A percentile compares a stretch with the other conserved stretches of the same genome.
Evolutionary conservation across 1,140 invertebrate genomes (phyloP).

Genomic region (Sinella curviseta): DNA sequence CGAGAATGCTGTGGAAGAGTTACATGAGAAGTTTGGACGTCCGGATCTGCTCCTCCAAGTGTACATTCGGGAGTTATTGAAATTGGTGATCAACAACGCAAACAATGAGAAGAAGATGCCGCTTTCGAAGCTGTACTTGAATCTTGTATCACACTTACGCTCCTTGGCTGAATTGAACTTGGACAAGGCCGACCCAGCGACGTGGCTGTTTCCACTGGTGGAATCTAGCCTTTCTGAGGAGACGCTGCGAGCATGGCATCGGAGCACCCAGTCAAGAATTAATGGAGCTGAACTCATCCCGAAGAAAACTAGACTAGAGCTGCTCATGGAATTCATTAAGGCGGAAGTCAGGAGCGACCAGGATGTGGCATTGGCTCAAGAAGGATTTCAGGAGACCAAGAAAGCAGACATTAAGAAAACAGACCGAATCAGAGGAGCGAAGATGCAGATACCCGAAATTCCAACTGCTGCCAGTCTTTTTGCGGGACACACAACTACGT

Average conservation of each 20-base stretch:
- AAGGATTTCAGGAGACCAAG: background rate
- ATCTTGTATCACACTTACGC: conserved; percentile 47
- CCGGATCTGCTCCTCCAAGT: background rate
- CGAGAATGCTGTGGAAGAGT: background rate
- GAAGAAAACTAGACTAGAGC: background rate
- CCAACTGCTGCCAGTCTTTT: background rate
- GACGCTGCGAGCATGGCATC: background rate
- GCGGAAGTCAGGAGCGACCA: background rate
- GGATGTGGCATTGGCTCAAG: background rate
- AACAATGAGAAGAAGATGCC: background rate
- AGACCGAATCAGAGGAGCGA: background rate
- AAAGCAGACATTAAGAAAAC: background rate
- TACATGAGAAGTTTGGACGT: background rate
- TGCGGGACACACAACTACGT: background rate
- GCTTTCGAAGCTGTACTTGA: conserved; percentile 39
- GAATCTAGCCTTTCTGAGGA: conserved; percentile 49
- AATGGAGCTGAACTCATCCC: background rate
- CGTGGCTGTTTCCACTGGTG: conserved; percentile 53
- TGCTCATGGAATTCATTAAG: conserved; percentile 16
- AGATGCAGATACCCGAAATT: background rate
- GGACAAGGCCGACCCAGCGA: conserved; percentile 52
- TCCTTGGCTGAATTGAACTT: conserved; percentile 53
- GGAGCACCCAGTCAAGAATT: background rate
- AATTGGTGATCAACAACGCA: background rate
- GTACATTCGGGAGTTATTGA: background rate